phyloP scores from a whole-genome alignment of 1,140 invertebrate species.

The Dinoponera quadriceps region DNA sequence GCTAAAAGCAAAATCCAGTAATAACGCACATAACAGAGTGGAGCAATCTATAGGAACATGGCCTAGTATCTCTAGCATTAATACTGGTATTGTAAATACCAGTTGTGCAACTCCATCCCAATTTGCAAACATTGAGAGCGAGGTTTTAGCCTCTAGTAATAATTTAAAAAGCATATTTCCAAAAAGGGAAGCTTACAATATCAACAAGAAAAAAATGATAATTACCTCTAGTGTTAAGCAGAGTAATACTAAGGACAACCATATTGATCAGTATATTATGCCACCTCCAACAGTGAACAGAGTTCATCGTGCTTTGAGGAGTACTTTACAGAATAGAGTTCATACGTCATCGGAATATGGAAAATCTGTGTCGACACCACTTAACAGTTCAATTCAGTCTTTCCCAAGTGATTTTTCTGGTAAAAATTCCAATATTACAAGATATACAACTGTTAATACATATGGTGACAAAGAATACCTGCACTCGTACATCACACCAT shows the following conservation, averaged over 20 bases:
- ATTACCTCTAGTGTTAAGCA: conserved; percentile 74
- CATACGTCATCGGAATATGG: background rate
- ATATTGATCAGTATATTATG: conserved; percentile 67
- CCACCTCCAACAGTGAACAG: conserved; percentile 69
- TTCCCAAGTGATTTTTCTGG: background rate
- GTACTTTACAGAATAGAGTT: background rate
- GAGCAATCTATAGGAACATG: background rate
- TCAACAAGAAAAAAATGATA: conserved; percentile 33
- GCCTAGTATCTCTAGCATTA: conserved; percentile 73
- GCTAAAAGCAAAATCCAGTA: conserved; percentile 30
- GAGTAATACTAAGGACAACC: conserved; percentile 5
- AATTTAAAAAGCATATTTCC: conserved; percentile 70
- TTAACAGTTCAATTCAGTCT: background rate
- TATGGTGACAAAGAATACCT: background rate
- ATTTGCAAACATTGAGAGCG: conserved; percentile 64
- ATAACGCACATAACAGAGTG: background rate
- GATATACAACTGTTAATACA: background rate
- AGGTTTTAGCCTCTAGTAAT: conserved; percentile 74
- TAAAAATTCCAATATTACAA: background rate
- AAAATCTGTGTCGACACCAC: background rate
- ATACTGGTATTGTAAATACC: conserved; percentile 62
- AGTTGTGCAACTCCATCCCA: conserved; percentile 35
- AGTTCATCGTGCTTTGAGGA: background rate
- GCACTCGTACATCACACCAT: background rate
- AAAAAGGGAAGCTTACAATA: background rate